phyloP scores from a whole-genome alignment of 2,113 vertebrate species.

The Microtus richardsoni region DNA sequence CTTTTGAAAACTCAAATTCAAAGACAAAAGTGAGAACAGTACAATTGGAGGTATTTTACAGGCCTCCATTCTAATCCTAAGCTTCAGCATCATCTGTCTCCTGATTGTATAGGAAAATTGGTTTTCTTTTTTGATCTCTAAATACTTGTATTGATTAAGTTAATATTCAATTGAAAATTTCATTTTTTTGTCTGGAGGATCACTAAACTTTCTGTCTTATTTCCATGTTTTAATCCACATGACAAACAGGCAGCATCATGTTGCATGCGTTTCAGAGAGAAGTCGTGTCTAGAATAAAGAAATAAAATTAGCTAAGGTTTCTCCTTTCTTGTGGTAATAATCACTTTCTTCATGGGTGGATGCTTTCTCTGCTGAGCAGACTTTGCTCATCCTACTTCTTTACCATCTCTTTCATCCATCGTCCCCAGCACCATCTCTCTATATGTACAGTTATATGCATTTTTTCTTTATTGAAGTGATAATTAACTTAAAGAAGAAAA shows the following conservation, averaged over 20 bases:
- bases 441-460: background rate
- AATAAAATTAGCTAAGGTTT: background rate
- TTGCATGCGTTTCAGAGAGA: background rate
- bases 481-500: background rate
- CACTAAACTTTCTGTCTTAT: background rate
- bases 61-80: background rate
- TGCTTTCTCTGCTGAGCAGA: background rate
- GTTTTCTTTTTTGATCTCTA: background rate
- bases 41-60: background rate
- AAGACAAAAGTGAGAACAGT: constrained; percentile 27
- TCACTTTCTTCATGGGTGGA: accelerated
- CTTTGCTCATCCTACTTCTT: background rate
- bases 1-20: constrained; percentile 24
- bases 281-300: background rate
- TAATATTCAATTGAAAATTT: background rate
- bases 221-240: background rate
- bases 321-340: background rate
- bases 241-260: background rate
- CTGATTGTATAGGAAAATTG: background rate
- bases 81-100: background rate
- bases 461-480: constrained; percentile 4
- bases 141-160: background rate
- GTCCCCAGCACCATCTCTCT: background rate
- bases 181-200: background rate
- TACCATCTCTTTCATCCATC: background rate